Conservation (phyloP, 2,797 vertebrate genomes). For the Psittacula derbiana region DNA sequence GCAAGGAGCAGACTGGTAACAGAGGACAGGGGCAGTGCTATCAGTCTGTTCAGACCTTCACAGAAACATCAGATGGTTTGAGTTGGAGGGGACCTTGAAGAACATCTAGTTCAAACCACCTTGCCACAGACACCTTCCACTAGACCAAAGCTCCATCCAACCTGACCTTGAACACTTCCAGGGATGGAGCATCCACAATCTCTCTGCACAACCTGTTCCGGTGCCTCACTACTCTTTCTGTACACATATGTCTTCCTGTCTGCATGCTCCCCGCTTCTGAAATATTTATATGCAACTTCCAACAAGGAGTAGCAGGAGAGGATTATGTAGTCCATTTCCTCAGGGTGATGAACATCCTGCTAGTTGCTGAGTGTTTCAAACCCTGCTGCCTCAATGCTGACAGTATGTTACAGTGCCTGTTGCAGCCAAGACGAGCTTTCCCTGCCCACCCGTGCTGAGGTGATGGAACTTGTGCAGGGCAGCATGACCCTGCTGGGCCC, state of each 20-base stretch:
- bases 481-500: rapidly evolving
- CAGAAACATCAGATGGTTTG: not conserved
- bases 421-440: not conserved
- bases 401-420: rapidly evolving
- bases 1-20: rapidly evolving
- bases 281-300: not conserved
- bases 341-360: not conserved
- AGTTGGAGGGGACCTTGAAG: not conserved
- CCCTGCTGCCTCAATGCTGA: rapidly evolving
- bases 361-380: not conserved
- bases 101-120: not conserved
- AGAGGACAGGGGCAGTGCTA: not conserved
- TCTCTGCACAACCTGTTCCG: not conserved
- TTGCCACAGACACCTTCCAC: not conserved
- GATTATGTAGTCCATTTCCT: not conserved
- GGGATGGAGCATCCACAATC: not conserved
- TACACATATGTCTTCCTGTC: not conserved
- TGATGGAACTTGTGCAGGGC: not conserved
- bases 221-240: not conserved
- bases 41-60: not conserved
- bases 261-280: rapidly evolving
- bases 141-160: not conserved
- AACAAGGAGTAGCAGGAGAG: not conserved
- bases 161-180: not conserved
- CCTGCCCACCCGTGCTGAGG: rapidly evolving